These are phyloP conservation scores for Leucoraja erinaceus DNA, from an alignment of 2,113 vertebrate species.

Conservation along the genomic window DNA sequence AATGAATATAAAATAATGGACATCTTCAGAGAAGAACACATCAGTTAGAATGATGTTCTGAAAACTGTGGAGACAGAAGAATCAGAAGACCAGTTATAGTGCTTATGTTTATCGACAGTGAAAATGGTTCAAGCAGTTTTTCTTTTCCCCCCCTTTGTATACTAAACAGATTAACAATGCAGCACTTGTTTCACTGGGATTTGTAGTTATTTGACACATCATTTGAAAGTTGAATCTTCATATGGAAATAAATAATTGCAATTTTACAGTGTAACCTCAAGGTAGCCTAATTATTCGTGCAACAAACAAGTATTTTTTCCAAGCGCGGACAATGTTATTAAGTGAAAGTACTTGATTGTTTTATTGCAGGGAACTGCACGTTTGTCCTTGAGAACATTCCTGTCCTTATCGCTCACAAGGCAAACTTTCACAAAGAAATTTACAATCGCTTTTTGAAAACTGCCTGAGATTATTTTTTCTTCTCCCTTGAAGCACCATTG, in stretches of 20 bases:
- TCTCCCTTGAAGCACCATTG: not conserved
- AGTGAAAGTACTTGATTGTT: not conserved
- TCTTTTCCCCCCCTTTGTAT: not conserved
- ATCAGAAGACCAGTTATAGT: not conserved
- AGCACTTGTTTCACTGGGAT: not conserved
- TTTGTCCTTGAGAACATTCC: not conserved
- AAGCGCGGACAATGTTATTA: not conserved
- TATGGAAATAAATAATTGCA: too few species aligned
- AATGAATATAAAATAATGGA: not conserved
- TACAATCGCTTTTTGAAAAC: not conserved
- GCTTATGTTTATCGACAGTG: not conserved
- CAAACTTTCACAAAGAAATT: slow-evolving; percentile 1
- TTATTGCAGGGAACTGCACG: not conserved
- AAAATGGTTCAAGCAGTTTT: not conserved
- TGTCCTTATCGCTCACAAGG: not conserved
- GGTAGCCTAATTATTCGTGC: too few species aligned
- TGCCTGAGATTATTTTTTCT: not conserved
- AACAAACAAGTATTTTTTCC: too few species aligned
- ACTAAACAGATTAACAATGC: not conserved
- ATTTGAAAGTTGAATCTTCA: not conserved
- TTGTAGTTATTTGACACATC: not conserved
- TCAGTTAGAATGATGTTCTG: not conserved
- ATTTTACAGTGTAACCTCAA: too few species aligned
- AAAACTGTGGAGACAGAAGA: not conserved
- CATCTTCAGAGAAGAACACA: not conserved